These are phyloP conservation scores for Dasysyrphus tricinctus DNA, from an alignment of 2,888 invertebrate species.

Conservation along the genomic window DNA sequence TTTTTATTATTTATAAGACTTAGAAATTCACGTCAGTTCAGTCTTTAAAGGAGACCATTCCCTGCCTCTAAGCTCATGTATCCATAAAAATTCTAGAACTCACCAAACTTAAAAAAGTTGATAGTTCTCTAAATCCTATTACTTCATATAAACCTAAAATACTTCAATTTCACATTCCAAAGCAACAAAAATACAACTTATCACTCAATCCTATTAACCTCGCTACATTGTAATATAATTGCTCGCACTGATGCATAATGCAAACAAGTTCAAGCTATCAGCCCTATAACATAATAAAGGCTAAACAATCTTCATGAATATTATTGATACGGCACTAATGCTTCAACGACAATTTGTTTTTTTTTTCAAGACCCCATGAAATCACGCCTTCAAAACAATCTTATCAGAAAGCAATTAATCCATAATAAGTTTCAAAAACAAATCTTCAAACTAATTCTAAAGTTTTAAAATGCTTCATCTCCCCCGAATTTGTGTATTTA, in stretches of 20 bases:
- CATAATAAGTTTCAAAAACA: slow-evolving; percentile 49
- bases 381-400: slow-evolving; percentile 10
- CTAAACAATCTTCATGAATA: slow-evolving; percentile 7
- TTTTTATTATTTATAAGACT: too few species aligned
- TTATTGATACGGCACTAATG: slow-evolving; percentile 47
- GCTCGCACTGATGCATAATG: neutral
- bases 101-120: neutral
- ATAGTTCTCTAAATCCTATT: neutral
- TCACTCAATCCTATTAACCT: slow-evolving; percentile 18
- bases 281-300: neutral
- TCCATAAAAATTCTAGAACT: neutral
- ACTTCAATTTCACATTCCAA: slow-evolving; percentile 5
- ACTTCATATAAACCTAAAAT: neutral
- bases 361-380: slow-evolving; percentile 36
- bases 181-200: neutral
- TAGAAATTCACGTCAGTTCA: too few species aligned
- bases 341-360: slow-evolving; percentile 28
- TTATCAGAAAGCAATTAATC: slow-evolving; percentile 67
- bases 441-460: slow-evolving; percentile 52
- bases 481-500: slow-evolving; percentile 19
- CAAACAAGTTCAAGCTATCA: slow-evolving; percentile 24
- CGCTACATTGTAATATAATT: neutral
- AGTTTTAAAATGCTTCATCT: neutral
- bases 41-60: too few species aligned
- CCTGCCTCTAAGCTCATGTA: neutral